Conservation (phyloP, 2,797 vertebrate species). For the Tauraco hartlaubi region DNA sequence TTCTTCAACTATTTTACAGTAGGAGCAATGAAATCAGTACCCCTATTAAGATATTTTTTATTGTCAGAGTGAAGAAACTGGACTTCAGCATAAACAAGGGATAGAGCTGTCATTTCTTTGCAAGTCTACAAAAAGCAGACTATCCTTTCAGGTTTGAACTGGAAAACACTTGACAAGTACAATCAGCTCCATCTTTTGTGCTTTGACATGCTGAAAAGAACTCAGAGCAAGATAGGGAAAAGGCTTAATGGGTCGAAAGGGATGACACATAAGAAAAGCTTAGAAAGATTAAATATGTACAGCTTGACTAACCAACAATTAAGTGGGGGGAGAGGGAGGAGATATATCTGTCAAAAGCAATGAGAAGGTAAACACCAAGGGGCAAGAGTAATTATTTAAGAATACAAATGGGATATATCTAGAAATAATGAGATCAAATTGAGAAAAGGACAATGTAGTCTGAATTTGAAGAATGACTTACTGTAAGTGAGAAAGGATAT, state of each 20-base stretch:
- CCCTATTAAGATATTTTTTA: background rate
- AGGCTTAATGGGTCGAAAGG: background rate
- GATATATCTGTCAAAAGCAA: conserved; percentile 59
- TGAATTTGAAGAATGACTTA: conserved; percentile 46
- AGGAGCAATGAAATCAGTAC: background rate
- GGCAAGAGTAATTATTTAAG: conserved; percentile 72
- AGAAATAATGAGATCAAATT: conserved; percentile 64
- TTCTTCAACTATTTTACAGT: background rate
- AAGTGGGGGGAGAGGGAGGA: conserved; percentile 39
- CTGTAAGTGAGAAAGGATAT: background rate
- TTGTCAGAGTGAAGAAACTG: background rate
- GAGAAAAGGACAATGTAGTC: conserved; percentile 24
- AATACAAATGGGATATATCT: conserved; percentile 63
- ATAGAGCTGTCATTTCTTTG: background rate
- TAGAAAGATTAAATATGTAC: conserved; percentile 66
- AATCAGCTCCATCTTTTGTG: background rate
- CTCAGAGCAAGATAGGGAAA: background rate
- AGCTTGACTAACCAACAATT: conserved; percentile 74
- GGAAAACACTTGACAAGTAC: background rate
- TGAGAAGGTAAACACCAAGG: conserved; percentile 71
- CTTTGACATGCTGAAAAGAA: background rate
- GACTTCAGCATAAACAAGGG: background rate
- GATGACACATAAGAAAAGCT: conserved; percentile 22
- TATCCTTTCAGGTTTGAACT: background rate
- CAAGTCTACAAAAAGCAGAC: background rate